Conservation (phyloP, 92 coral and sea anemone species). For the Nematostella vectensis region DNA sequence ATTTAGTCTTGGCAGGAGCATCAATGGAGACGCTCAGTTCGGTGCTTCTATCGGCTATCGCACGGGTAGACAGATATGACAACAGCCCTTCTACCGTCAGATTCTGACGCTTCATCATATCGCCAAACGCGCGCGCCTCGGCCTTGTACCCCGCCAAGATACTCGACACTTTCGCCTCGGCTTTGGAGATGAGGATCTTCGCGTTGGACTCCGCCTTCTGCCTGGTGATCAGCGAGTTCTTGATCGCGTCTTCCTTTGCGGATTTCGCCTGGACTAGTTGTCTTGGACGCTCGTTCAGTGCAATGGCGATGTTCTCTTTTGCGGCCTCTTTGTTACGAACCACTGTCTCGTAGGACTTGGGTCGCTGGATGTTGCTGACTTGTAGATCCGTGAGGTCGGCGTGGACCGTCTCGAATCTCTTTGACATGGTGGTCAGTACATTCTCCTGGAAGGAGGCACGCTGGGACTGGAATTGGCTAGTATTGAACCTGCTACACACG, state of each 20-base stretch:
- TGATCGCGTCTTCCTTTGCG: conserved; percentile 51
- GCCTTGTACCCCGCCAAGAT: conserved; percentile 52
- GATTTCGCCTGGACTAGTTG: conserved; percentile 54
- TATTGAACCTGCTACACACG: conserved; percentile 83
- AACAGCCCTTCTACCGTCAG: conserved; percentile 58
- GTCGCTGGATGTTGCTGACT: conserved; percentile 59
- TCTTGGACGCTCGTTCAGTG: conserved; percentile 69
- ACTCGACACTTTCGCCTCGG: conserved; percentile 50
- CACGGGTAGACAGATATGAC: conserved; percentile 70
- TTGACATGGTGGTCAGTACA: conserved; percentile 43
- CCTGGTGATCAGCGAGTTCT: conserved; percentile 50
- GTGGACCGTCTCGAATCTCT: conserved; percentile 37
- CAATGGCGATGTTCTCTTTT: conserved; percentile 75
- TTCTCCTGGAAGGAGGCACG: conserved; percentile 61
- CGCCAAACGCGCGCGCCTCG: conserved; percentile 46
- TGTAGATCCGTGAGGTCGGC: conserved; percentile 77
- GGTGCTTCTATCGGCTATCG: conserved; percentile 53
- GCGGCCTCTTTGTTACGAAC: conserved; percentile 69
- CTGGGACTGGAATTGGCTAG: conserved; percentile 72
- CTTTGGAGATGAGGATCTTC: conserved; percentile 47
- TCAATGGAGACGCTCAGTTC: conserved; percentile 61
- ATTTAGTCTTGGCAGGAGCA: conserved; percentile 85
- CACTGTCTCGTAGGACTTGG: conserved; percentile 58
- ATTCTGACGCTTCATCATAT: conserved; percentile 34
- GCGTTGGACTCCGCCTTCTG: conserved; percentile 62